These are phyloP conservation scores for Anarsia innoxiella DNA, from an alignment of 2,888 invertebrate genomes.

Conservation along the genomic window DNA sequence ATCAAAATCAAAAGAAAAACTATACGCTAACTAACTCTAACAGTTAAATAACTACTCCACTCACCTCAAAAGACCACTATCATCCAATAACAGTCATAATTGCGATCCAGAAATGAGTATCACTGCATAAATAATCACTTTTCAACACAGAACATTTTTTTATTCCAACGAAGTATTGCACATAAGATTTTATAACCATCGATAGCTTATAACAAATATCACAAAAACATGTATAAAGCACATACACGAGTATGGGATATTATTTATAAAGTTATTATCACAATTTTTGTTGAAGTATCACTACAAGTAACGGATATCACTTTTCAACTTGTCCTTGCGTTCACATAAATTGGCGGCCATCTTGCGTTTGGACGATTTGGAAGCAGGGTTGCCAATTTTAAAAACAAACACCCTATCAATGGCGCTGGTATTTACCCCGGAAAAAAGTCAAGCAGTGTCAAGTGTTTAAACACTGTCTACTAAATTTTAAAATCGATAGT, in stretches of 20 bases:
- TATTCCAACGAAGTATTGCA: conserved; percentile 62
- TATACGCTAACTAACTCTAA: conserved; percentile 15
- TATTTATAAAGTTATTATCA: conserved; percentile 57
- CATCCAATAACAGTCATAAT: conserved; percentile 68
- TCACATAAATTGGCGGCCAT: conserved; percentile 73
- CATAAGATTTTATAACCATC: conserved; percentile 57
- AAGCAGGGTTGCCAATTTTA: conserved; percentile 48
- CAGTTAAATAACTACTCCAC: conserved; percentile 28
- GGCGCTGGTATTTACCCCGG: no score
- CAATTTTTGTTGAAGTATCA: conserved; percentile 56
- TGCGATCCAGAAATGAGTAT: conserved; percentile 60
- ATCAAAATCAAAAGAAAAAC: conserved; percentile 25
- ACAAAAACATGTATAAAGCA: conserved; percentile 48
- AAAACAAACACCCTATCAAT: no score
- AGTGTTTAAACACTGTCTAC: no score
- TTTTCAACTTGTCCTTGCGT: conserved; percentile 69
- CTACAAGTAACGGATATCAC: conserved; percentile 54
- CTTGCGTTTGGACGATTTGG: conserved; percentile 59
- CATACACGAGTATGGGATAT: conserved; percentile 52
- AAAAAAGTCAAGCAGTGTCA: no score
- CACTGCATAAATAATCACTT: conserved; percentile 73
- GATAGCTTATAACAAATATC: conserved; percentile 65
- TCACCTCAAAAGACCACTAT: conserved; percentile 61
- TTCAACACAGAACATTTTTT: conserved; percentile 68
- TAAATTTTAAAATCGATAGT: no score